These are phyloP conservation scores for Dioctria linearis DNA, from an alignment of 2,888 invertebrate species.

Conservation along the genomic window DNA sequence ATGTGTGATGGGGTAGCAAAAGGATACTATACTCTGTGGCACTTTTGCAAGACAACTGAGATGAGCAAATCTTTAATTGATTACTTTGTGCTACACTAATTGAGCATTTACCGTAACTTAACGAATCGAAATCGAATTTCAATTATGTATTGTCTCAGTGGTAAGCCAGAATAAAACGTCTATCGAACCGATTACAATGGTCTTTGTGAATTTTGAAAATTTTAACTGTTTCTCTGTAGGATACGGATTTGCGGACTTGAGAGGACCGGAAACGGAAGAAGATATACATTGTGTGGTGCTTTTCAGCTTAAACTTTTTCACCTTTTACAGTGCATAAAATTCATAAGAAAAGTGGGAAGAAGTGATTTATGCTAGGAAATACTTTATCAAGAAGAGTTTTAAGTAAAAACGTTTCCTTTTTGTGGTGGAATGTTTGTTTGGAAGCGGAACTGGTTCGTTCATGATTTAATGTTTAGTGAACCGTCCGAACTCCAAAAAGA, in stretches of 20 bases:
- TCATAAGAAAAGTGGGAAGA: background rate
- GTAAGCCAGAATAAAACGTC: background rate
- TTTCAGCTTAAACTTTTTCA: background rate
- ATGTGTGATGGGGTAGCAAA: conserved; percentile 18
- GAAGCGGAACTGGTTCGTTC: background rate
- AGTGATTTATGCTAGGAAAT: background rate
- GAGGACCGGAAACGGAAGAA: background rate
- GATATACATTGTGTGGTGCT: background rate
- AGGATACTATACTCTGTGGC: conserved; percentile 2
- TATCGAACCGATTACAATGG: background rate
- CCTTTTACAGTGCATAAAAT: background rate
- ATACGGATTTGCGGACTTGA: too few species aligned
- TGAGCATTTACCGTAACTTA: conserved; percentile 32
- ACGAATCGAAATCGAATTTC: conserved; percentile 34
- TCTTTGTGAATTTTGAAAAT: background rate
- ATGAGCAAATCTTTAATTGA: conserved; percentile 37
- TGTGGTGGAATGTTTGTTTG: background rate
- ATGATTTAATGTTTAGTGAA: conserved; percentile 1
- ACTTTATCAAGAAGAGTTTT: background rate
- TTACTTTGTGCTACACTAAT: conserved; percentile 27
- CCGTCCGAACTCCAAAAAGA: background rate
- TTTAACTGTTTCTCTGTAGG: background rate
- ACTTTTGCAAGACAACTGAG: conserved; percentile 33
- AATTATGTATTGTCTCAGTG: conserved; percentile 11
- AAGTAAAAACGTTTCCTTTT: background rate